A percentile compares a stretch with the other conserved stretches of the same genome.
These are phyloP conservation scores for chimpanzee (Pan troglodytes) DNA, from an alignment of 2,113 vertebrate species.

Conservation along the genomic window NHGRI_mPanTro3-v2.1_pri NC_072421.2:68749001-68749500, in stretches of 20 bases:
- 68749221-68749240: no score
- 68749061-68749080: no score
- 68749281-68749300: not conserved
- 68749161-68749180: not conserved
- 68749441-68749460: not conserved
- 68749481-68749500: slow-evolving; percentile 7
- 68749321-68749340: not conserved
- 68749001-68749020: no score
- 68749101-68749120: not conserved
- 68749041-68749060: no score
- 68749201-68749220: not conserved
- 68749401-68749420: not conserved
- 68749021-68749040: no score
- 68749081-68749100: no score
- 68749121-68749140: not conserved
- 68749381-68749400: not conserved
- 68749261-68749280: not conserved
- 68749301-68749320: not conserved
- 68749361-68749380: not conserved
- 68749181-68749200: not conserved
- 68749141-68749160: not conserved
- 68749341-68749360: not conserved
- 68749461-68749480: not conserved
- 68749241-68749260: no score
- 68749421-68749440: not conserved